Base-by-base conservation (phyloP, 2,888 invertebrate species). In the Volucella inflata region DNA sequence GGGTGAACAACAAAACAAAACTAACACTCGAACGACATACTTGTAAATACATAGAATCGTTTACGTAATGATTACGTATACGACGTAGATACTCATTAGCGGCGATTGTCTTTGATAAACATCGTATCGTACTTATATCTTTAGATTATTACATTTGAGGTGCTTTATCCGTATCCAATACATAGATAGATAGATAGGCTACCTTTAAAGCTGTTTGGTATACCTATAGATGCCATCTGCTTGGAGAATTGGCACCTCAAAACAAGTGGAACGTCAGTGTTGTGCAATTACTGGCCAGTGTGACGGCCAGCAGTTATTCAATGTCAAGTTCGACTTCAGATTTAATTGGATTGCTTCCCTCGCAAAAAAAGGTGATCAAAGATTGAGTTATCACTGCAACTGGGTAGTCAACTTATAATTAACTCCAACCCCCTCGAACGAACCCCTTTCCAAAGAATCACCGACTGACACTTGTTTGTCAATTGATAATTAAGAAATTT, bases 401-500 rank as follows among this genome's bases (percentile, higher is more conserved):
- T 6, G 68, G 78, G 60, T 60, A 48, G 77, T 53, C 53, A 42
- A 38, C 21, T 53, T 60, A 65, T 79, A 79, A 84, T 84, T 79
- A 79, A 65, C 79, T 74, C 36, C 50, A 51, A 40, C 68, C 44
- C 36, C 40, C 14, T 74, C 48, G 30, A 6, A 1, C 50, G 30
- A 55, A 44, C 44, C 42, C 50, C 46, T 53, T 51, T 71, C 68
- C 42, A 53, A 6, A 6, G 30, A 30, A 30, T 3, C 30, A 30
- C 30, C 68, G 68, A 30, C 70, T 80, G 80, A 80, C 84, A 80
- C 80, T 84, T 79, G 84, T 84, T 84, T 84, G 84, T 84, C 75
- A 74, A 76, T 76, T 75, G 80, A 84, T 84, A 84, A 84, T 84
- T 79, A 84, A 80, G 80, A 80, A 80, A 84, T 84, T 84, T 75